Evolutionary conservation across 2,888 invertebrate species (phyloP), one percentile per base, ranked within the genome.

Genomic region (Lasioglossum pauxillum): DNA sequence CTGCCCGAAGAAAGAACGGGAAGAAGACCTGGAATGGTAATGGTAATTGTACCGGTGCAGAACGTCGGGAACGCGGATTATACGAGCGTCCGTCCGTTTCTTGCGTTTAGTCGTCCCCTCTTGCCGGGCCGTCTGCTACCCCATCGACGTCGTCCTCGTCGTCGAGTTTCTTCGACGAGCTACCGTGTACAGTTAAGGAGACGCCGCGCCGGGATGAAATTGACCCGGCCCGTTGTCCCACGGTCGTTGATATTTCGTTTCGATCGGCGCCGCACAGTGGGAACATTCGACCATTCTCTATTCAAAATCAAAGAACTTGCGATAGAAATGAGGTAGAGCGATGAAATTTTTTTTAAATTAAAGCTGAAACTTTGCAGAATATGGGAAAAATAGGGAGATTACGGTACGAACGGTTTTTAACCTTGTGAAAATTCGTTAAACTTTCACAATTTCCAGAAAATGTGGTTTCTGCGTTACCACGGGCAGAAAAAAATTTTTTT

Each of bases 101-200:
- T 91, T 91, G 88, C 85, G 31, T 71, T 41, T 19, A 57, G 23
- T 38, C 12, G 49, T 7, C 74, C 73, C 44, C 72, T 27, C 72
- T 8, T 14, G 16, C 44, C 16, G 7, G 38, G 2, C n/a, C 71
- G 5, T 44, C 44, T 72, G 27, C 72, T 44, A 72, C 72, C 72
- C 77, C 86, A 78, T 89, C 84, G 75, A 67, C 80, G 80, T 83
- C 84, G 83, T 83, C 88, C 69, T 7, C 71, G 69, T 46, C 84
- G 80, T 82, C 82, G 78, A 69, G 75, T 80, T 64, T 86, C 89
- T 88, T 90, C 82, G 74, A 67, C 80, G 77, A 75, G 80, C 71
- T 31, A 31, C 67, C 85, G 86, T 92, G 92, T 93, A 93, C 93
- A 92, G 93, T 93, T 93, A 93, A 93, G 89, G 89, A 91, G 89